Evolutionary conservation across 1,140 invertebrate genomes (phyloP).

Genomic region (Aphaenogaster floridana): DNA sequence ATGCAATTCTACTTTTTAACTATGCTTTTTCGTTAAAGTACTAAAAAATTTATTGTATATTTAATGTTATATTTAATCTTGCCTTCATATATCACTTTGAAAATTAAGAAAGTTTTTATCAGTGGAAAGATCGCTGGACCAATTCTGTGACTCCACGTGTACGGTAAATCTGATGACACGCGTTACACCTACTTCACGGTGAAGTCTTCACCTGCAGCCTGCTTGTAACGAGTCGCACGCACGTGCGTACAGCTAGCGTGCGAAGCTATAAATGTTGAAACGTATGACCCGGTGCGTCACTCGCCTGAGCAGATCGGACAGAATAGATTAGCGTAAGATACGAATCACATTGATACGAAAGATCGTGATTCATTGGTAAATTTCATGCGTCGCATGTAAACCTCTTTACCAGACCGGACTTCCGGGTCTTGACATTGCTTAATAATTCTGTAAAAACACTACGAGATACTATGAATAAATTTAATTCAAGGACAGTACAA

Average conservation of each 20-base stretch:
- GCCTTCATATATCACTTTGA: background rate
- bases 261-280: conserved; percentile 26
- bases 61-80: background rate
- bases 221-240: conserved; percentile 42
- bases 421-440: background rate
- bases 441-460: conserved; percentile 3
- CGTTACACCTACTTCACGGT: conserved; percentile 1
- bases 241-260: conserved; percentile 40
- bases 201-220: conserved; percentile 9
- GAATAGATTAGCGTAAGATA: conserved; percentile 62
- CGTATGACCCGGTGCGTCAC: conserved; percentile 66
- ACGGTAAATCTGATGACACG: conserved; percentile 27
- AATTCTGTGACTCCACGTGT: background rate
- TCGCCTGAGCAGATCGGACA: conserved; percentile 52
- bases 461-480: background rate
- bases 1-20: background rate
- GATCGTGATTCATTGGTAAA: conserved; percentile 54
- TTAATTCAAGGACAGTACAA: conserved; percentile 20
- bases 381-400: conserved; percentile 21
- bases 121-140: background rate
- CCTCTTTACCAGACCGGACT: background rate
- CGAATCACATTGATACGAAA: conserved; percentile 18
- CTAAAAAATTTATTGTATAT: background rate
- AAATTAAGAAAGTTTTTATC: conserved; percentile 2
- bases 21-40: background rate